These are phyloP conservation scores for Garrulus glandarius DNA, from an alignment of 2,797 vertebrate genomes.

Conservation along the genomic window DNA sequence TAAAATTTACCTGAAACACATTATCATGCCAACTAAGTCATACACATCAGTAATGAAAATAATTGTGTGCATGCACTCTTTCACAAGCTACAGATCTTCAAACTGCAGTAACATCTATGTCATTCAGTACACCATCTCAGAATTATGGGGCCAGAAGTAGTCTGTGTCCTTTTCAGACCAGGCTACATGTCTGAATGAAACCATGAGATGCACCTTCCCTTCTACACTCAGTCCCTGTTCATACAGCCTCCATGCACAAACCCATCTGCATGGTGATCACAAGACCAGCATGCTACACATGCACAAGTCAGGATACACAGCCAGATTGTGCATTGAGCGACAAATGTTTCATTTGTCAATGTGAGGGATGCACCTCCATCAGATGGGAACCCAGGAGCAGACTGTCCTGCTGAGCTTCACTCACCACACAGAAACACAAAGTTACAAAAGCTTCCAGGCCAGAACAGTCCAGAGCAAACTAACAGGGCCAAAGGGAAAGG, in stretches of 20 bases:
- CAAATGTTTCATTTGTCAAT: neutral
- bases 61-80: neutral
- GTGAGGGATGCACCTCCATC: neutral
- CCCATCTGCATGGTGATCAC: accelerated
- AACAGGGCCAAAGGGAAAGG: neutral
- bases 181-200: neutral
- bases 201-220: neutral
- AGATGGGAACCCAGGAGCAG: neutral
- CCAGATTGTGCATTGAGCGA: neutral
- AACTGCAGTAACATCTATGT: neutral
- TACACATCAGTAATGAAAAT: neutral
- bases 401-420: neutral
- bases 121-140: neutral
- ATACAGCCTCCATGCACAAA: neutral
- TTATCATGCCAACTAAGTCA: neutral
- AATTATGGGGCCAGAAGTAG: neutral
- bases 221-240: neutral
- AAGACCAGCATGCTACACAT: accelerated
- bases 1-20: neutral
- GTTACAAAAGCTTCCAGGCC: neutral
- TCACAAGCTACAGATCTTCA: neutral
- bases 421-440: neutral
- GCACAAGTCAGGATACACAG: neutral
- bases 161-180: neutral
- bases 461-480: neutral